phyloP scores from a whole-genome alignment of 2,888 invertebrate species.

The Sisyra nigra region DNA sequence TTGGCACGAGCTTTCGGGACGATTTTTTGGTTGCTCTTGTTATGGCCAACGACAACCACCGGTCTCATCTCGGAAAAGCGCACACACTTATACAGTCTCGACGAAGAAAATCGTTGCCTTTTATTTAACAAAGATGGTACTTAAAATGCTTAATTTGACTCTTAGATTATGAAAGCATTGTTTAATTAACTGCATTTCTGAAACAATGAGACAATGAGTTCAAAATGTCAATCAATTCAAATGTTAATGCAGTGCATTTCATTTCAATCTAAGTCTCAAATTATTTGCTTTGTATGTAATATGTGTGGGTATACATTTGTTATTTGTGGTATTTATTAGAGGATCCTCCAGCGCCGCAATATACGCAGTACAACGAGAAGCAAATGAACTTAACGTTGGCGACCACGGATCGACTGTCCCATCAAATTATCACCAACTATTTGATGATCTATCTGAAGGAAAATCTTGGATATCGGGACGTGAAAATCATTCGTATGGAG shows the following conservation, averaged over 20 bases:
- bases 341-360: slow-evolving; percentile 20
- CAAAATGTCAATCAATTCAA: neutral
- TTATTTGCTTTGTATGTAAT: too few species aligned
- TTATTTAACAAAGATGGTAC: neutral
- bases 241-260: neutral
- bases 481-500: slow-evolving; percentile 25
- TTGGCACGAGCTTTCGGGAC: too few species aligned
- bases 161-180: neutral
- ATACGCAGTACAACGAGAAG: slow-evolving; percentile 24
- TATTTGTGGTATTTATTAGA: too few species aligned
- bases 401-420: slow-evolving; percentile 34
- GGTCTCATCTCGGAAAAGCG: too few species aligned
- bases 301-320: too few species aligned
- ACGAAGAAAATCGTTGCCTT: neutral
- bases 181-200: neutral
- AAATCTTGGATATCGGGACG: slow-evolving; percentile 28
- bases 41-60: too few species aligned
- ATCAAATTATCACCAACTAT: slow-evolving; percentile 37
- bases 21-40: too few species aligned
- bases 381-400: slow-evolving; percentile 32
- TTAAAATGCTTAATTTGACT: neutral
- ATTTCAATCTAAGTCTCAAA: too few species aligned
- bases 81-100: neutral
- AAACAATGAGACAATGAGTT: neutral
- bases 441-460: slow-evolving; percentile 38